Conservation (phyloP, 2,113 vertebrate genomes). For the Forbesichthys agassizii region DNA sequence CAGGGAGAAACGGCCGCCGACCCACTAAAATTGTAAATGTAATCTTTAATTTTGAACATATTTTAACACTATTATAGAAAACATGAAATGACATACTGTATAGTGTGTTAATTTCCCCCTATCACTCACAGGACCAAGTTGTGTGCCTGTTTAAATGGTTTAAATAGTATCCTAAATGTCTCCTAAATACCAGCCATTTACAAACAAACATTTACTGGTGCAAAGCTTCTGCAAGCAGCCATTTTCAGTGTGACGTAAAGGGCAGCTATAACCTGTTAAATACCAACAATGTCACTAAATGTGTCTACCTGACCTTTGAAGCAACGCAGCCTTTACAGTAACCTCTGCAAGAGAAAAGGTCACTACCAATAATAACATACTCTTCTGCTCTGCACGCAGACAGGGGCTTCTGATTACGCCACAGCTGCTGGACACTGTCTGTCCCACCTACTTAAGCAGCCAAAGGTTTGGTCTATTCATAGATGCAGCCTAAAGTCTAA, state of each 20-base stretch:
- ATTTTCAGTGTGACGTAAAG: conserved; percentile 28
- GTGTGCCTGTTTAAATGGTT: too few species aligned
- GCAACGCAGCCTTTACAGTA: conserved; percentile 54
- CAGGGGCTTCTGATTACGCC: conserved; percentile 71
- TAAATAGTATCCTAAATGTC: background rate
- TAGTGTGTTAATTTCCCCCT: background rate
- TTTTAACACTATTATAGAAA: background rate
- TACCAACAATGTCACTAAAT: conserved; percentile 68
- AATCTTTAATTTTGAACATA: background rate
- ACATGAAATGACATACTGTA: background rate
- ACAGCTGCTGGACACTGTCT: conserved; percentile 66
- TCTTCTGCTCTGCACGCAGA: conserved; percentile 23
- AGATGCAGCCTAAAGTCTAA: conserved; percentile 45
- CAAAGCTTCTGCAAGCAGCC: background rate
- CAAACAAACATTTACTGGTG: background rate
- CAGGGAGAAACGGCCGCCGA: conserved; percentile 95
- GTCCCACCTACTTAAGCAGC: conserved; percentile 74
- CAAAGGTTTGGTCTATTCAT: conserved; percentile 73
- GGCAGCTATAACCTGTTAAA: conserved; percentile 50
- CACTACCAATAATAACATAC: conserved; percentile 73
- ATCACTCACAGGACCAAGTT: background rate
- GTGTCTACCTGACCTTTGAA: conserved; percentile 68
- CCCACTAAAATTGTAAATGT: conserved; percentile 83
- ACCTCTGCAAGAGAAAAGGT: conserved; percentile 76
- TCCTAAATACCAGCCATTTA: background rate